These are phyloP conservation scores for Coenonympha arcania DNA, from an alignment of 2,888 invertebrate genomes.

Conservation along the genomic window DNA sequence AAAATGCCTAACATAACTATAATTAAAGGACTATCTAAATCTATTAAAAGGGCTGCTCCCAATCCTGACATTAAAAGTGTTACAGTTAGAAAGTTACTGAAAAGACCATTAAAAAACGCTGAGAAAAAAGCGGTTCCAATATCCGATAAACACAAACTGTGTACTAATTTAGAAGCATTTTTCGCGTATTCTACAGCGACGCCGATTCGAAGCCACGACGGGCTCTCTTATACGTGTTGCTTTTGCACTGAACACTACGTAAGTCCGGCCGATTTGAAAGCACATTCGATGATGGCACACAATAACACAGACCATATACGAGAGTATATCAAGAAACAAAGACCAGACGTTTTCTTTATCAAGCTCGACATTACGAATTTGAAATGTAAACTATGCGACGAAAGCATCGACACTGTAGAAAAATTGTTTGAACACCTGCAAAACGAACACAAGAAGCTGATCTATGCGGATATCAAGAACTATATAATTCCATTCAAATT, in stretches of 20 bases:
- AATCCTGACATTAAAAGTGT: not conserved
- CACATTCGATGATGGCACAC: constrained; percentile 23
- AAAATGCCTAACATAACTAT: not conserved
- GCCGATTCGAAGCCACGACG: constrained; percentile 35
- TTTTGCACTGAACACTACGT: constrained; percentile 28
- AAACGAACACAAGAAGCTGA: constrained; percentile 38
- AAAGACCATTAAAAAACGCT: not conserved
- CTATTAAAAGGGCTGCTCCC: not conserved
- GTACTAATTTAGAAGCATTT: constrained; percentile 1
- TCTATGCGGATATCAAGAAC: constrained; percentile 50
- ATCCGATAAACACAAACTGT: not conserved
- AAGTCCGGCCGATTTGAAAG: constrained; percentile 32
- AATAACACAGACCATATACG: constrained; percentile 10
- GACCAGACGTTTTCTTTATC: constrained; percentile 29
- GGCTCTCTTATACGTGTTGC: constrained; percentile 29
- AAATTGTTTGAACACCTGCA: constrained; percentile 49
- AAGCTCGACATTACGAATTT: constrained; percentile 50
- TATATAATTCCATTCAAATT: constrained; percentile 46
- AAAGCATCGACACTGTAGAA: constrained; percentile 36
- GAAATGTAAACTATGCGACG: constrained; percentile 44
- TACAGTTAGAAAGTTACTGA: not conserved
- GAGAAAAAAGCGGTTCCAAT: not conserved
- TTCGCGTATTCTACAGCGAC: constrained; percentile 31
- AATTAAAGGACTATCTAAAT: not conserved
- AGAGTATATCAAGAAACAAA: constrained; percentile 13